Evolutionary conservation across 2,113 vertebrate genomes (phyloP).

Genomic region (Chionomys nivalis): DNA sequence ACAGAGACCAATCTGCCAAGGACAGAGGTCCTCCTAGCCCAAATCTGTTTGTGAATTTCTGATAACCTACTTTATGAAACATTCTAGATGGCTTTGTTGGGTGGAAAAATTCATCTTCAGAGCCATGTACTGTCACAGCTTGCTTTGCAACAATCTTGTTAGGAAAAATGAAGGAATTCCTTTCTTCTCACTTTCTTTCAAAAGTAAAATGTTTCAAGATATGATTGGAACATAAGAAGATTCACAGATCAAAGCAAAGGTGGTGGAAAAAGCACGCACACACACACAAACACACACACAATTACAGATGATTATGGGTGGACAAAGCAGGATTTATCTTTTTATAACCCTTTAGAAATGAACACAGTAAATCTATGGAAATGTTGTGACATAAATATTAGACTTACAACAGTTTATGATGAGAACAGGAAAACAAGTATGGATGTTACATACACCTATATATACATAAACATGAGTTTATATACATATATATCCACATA

Average conservation of each 20-base stretch:
- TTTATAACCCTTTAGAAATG: not conserved
- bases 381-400: not conserved
- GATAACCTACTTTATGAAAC: not conserved
- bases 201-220: slow-evolving; percentile 29
- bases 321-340: not conserved
- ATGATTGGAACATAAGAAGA: not conserved
- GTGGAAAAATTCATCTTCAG: slow-evolving; percentile 56
- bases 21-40: not conserved
- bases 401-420: not conserved
- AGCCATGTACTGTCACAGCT: slow-evolving; percentile 34
- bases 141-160: slow-evolving; percentile 30
- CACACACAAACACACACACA: not conserved
- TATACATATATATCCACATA: not conserved
- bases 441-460: not conserved
- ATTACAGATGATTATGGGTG: not conserved
- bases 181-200: slow-evolving; percentile 2
- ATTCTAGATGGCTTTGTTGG: not conserved
- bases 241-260: slow-evolving; percentile 4
- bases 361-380: not conserved
- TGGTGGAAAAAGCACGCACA: not conserved
- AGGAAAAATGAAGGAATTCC: slow-evolving; percentile 34
- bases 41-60: not conserved
- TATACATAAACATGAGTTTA: not conserved
- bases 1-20: not conserved
- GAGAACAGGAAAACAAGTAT: not conserved